A percentile compares a stretch with the other conserved stretches of the same genome.
Evolutionary conservation across 2,888 invertebrate species (phyloP).

Genomic region (Caenorhabditis virilis): DNA sequence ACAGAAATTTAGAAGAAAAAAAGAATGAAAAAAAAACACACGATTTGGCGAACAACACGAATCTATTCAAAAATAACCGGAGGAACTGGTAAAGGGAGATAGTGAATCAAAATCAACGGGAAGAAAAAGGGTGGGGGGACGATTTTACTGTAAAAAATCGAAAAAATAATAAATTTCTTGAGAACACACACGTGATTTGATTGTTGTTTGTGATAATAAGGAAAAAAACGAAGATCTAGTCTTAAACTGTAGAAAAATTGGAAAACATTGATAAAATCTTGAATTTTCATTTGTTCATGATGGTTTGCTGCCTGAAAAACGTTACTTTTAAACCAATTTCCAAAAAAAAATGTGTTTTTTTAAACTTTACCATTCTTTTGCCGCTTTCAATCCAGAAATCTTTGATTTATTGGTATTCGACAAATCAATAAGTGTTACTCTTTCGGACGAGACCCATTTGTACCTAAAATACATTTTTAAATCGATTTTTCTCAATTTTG

Average conservation of each 20-base stretch:
- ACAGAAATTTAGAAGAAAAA: neutral
- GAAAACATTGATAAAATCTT: neutral
- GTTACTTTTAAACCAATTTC: neutral
- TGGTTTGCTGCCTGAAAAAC: slow-evolving; percentile 1
- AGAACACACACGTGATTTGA: too few relatives aligned
- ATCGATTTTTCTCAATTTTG: neutral
- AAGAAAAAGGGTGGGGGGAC: neutral
- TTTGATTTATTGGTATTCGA: slow-evolving; percentile 10
- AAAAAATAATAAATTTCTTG: neutral
- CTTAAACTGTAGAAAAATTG: neutral
- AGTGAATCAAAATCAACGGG: neutral
- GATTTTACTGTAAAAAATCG: neutral
- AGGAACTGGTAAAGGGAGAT: neutral
- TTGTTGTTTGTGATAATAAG: too few relatives aligned
- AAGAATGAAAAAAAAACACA: neutral
- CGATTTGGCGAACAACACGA: neutral
- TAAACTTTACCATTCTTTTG: slow-evolving; percentile 21
- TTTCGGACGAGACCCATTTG: slow-evolving; percentile 23
- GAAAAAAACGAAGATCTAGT: neutral
- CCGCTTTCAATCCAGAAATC: slow-evolving; percentile 25
- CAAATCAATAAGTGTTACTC: slow-evolving; percentile 22
- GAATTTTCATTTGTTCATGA: neutral
- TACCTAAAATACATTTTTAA: slow-evolving; percentile 1
- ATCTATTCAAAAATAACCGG: neutral
- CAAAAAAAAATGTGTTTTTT: neutral